phyloP scores from a whole-genome alignment of 1,140 invertebrate species.

The Cherax quadricarinatus region DNA sequence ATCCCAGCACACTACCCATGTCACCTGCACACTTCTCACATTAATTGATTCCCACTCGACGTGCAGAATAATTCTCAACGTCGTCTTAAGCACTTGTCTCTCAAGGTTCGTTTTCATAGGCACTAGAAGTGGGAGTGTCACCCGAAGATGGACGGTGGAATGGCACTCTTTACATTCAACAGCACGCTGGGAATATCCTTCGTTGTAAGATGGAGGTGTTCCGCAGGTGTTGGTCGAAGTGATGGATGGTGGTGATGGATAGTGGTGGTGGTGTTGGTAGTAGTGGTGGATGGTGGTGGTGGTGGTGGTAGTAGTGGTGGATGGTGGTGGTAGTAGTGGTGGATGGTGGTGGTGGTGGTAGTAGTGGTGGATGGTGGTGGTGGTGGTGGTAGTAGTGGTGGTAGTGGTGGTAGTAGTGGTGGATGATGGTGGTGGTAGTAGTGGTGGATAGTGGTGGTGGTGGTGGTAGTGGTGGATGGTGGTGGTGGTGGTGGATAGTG shows the following conservation, averaged over 20 bases:
- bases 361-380: too few species aligned
- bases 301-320: neutral
- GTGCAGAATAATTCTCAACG: neutral
- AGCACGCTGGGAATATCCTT: neutral
- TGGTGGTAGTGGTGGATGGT: too few species aligned
- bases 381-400: neutral
- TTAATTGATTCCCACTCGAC: conserved; percentile 34
- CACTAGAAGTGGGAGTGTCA: neutral
- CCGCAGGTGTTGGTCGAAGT: neutral
- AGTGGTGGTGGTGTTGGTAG: neutral
- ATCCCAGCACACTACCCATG: neutral
- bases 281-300: neutral
- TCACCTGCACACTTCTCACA: neutral
- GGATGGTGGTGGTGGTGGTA: too few species aligned
- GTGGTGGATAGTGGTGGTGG: too few species aligned
- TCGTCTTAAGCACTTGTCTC: neutral
- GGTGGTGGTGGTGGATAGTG: too few species aligned
- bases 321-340: too few species aligned
- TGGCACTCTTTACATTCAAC: neutral
- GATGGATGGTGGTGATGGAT: neutral
- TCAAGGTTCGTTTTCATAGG: neutral
- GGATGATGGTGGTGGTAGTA: too few species aligned
- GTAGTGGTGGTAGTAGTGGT: too few species aligned
- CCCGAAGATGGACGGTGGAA: neutral
- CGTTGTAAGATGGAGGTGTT: conserved; percentile 23